Base-by-base conservation (phyloP, 2,113 vertebrate species). In the Toxotes jaculatrix region DNA sequence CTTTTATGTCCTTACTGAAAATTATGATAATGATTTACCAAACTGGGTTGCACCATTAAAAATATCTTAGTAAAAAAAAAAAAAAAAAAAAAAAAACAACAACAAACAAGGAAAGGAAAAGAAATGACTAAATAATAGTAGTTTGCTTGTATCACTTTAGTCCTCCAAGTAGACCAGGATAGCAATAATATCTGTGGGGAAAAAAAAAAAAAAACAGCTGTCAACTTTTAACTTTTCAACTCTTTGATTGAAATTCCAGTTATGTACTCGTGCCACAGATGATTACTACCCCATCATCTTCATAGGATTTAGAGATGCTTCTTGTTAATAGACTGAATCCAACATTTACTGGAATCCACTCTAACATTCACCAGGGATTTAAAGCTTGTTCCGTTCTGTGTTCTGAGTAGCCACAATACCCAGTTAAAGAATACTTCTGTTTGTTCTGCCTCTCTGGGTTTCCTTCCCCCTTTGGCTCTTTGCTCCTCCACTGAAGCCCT, bases 381-480 rank as follows among this genome's bases (percentile, higher is more conserved):
- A 23, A 31, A 34, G 6, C 4, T 14, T 8, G 55, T 77, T 59
- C 11, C 12, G 66, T 65, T 32, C 5, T 72, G 43, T 69, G 17
- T 13, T 62, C 7, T 0, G 21, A 17, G 17, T 7, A 36, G 38
- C 72, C 51, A 27, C 42, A 61, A 17, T 21, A 65, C 32, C 10
- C 16, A 27, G 40, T 34, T 60, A 21, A 21, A 60, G 5, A 40
- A 36, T 21, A 31, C 27, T n/a, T 38, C 1, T 80, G 27, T 70
- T 32, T 55, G 21, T 13, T 77, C 36, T 71, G 34, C 59, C n/a
- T 76, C 21, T 23, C 53, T 62, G 55, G 61, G 63, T 61, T 60
- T 59, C 34, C 45, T 47, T 59, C 47, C 60, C 7, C 9, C 2
- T 42, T 59, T 67, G 47, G 21, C 81, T 74, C 32, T 65, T 3